These are phyloP conservation scores for Conomelus anceps DNA, from an alignment of 2,888 invertebrate species.

Conservation along the genomic window DNA sequence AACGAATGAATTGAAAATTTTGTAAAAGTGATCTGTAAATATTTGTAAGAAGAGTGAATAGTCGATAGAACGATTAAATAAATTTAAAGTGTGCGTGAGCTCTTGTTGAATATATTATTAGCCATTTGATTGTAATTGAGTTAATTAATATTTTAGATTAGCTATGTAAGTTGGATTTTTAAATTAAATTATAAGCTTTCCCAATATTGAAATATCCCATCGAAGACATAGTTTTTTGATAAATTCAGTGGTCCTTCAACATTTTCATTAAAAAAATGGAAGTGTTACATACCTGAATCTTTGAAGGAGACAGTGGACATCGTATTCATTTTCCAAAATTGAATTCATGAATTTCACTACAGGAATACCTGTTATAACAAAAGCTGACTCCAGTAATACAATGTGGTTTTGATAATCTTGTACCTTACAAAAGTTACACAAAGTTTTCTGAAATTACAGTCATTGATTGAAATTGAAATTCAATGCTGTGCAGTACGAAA, in stretches of 20 bases:
- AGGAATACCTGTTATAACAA: too few species aligned
- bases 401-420: too few species aligned
- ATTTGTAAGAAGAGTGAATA: neutral
- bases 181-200: neutral
- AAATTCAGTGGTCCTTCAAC: too few species aligned
- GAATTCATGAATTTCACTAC: too few species aligned
- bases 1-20: neutral
- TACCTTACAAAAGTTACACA: too few species aligned
- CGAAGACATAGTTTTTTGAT: neutral
- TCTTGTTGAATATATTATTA: neutral
- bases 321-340: too few species aligned
- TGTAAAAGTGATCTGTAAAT: neutral
- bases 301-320: too few species aligned
- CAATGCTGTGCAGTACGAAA: too few species aligned
- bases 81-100: neutral
- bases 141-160: neutral
- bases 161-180: neutral
- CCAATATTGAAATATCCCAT: neutral
- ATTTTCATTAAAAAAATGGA: neutral
- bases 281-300: too few species aligned
- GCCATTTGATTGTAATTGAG: neutral
- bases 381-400: too few species aligned
- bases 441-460: too few species aligned
- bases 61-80: neutral
- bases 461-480: too few species aligned